Percentiles rank a stretch among this genome's conserved stretches.
Conservation (phyloP, 2,113 vertebrate genomes). For the Dicentrarchus labrax region DNA sequence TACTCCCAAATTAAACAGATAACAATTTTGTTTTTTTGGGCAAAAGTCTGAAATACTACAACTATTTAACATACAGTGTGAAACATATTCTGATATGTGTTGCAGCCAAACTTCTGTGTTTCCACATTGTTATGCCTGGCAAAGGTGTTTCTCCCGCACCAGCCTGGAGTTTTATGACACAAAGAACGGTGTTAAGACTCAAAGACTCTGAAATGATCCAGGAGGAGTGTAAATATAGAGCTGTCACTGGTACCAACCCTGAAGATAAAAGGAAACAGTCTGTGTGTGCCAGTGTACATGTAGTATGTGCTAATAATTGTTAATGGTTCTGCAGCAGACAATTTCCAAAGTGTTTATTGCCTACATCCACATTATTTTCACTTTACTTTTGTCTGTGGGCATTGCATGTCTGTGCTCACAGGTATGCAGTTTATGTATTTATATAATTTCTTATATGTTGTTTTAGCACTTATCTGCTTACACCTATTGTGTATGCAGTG, state of each 20-base stretch:
- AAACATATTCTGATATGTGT: neutral
- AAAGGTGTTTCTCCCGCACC: slow-evolving; percentile 24
- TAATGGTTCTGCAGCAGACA: slow-evolving; percentile 10
- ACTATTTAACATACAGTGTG: neutral
- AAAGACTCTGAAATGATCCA: slow-evolving; percentile 27
- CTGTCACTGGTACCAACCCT: slow-evolving; percentile 28
- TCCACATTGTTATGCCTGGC: slow-evolving; percentile 9
- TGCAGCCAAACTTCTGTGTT: slow-evolving; percentile 4
- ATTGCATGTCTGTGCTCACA: neutral
- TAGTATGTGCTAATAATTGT: neutral
- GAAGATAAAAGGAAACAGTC: slow-evolving; percentile 27
- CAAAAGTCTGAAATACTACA: slow-evolving; percentile 1
- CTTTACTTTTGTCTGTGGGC: neutral
- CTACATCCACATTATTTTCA: neutral
- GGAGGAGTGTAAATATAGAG: slow-evolving; percentile 69
- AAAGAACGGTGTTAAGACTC: slow-evolving; percentile 62
- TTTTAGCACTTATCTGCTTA: slow-evolving; percentile 20
- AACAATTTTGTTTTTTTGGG: neutral
- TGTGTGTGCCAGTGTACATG: neutral
- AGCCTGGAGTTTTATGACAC: slow-evolving; percentile 48
- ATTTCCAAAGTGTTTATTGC: neutral
- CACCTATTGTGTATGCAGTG: neutral
- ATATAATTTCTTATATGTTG: neutral
- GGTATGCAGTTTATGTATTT: neutral
- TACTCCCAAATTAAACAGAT: neutral